Evolutionary conservation across 2,797 vertebrate species (phyloP), one percentile per base, ranked within the genome.

Genomic region (Caiman crocodilus): DNA sequence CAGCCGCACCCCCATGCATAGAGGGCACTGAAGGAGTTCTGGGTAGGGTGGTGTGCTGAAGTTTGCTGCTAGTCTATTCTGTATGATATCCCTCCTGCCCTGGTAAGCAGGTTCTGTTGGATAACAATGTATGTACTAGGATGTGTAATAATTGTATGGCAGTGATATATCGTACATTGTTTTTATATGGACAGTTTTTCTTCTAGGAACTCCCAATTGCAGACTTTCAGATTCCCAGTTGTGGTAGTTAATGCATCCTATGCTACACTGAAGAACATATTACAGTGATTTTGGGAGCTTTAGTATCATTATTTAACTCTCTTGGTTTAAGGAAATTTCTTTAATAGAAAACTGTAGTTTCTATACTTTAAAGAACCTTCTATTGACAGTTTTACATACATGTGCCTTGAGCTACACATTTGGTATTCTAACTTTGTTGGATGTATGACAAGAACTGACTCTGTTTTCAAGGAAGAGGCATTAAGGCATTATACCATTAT

Each of bases 391-490:
- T 74, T 75, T 84, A 63, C 50, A 56, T 57, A 12, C 0, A 0
- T 28, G 12, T 78, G 59, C 59, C 32, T 78, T 11, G 58, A 25
- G 1, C 18, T 59, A 35, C 10, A 15, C 67, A 18, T 14, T 1
- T 65, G 8, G 58, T 56, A 4, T 6, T 10, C 0, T 30, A 1
- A 0, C 8, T 18, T 25, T 58, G 65, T 28, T 0, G 14, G 21
- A 55, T 2, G 35, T 56, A 4, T 67, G 65, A 73, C 1, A 0
- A 28, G 56, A 50, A 4, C 25, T 0, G 3, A 18, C 12, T 73
- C 71, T 11, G 4, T 76, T 28, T 56, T 57, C 0, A 0, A 7
- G 25, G 18, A 50, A 23, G 55, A 63, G 78, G 63, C 15, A 17
- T 0, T 23, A 55, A 74, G 74, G 60, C 42, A 82, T 82, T 25